Conservation (phyloP, 2,888 invertebrate species). For the Microdon myrmicae region DNA sequence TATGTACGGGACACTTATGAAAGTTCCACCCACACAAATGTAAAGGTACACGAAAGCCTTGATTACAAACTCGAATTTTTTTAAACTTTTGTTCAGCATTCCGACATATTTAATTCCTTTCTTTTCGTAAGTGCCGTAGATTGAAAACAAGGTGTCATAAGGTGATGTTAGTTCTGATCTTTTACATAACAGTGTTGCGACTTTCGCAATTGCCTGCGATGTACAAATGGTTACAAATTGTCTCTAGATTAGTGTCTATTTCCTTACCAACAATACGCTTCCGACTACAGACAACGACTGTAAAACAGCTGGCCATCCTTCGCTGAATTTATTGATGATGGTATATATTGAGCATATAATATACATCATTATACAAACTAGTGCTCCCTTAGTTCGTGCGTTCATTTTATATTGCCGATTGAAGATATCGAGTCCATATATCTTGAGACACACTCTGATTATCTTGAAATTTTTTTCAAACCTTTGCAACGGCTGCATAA, state of each 20-base stretch:
- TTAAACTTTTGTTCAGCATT: conserved; percentile 1
- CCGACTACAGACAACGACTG: conserved; percentile 37
- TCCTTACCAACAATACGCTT: conserved; percentile 21
- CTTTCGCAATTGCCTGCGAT: conserved; percentile 35
- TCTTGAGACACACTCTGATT: conserved; percentile 4
- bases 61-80: background rate
- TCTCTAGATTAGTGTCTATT: too few species aligned
- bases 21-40: background rate
- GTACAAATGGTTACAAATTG: too few species aligned
- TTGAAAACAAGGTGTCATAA: background rate
- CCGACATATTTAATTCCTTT: background rate
- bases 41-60: background rate
- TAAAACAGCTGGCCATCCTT: conserved; percentile 16
- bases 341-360: conserved; percentile 31
- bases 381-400: too few species aligned
- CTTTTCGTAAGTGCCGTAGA: conserved; percentile 19
- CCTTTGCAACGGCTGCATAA: conserved; percentile 29
- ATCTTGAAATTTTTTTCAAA: conserved; percentile 9
- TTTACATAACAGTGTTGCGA: background rate
- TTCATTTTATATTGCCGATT: conserved; percentile 24
- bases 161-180: background rate
- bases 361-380: conserved; percentile 17
- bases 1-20: conserved; percentile 22
- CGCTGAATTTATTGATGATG: conserved; percentile 7
- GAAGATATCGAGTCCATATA: conserved; percentile 25